Base-by-base conservation (phyloP, 2,888 invertebrate genomes). In the Augochlorella aurata region DNA sequence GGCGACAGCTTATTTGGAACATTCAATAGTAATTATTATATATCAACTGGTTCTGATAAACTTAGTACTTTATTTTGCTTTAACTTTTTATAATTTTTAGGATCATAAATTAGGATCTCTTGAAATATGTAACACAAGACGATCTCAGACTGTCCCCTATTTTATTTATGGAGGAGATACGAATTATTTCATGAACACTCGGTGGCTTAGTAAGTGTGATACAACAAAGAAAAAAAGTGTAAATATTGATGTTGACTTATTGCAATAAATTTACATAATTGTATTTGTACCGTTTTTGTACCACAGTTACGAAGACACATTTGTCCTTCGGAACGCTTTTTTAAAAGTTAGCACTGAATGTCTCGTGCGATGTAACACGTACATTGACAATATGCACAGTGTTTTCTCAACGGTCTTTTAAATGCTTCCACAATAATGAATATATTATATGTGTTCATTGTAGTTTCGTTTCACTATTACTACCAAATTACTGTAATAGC, bases 321-420 rank as follows among this genome's bases (percentile, higher is more conserved):
- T 21, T 16, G n/a, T n/a, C 12, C 29, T 74, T 72, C 47, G 47
- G 45, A 79, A 69, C 47, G 70, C 52, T 74, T 63, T 61, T 21
- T 50, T 47, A 21, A 68, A 68, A 71, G 61, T 50, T 69, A 50
- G 72, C 82, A 73, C 21, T 72, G 75, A 70, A 78, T 79, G 83
- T 77, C 44, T 38, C 72, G 65, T 58, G 72, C 69, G 45, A 44
- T 58, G 75, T 47, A 58, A 79, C 63, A 71, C 78, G 24, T 70
- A 74, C 29, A 68, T 47, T 73, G 49, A 61, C 70, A 68, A 45
- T 16, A 12, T 16, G 44, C 44, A 65, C 65, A 65, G 44, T 38
- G 65, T 65, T 65, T 44, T 65, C 44, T 65, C 65, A 18, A 44
- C 2, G 2, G 4, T n/a, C 12, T 5, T 12, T n/a, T 12, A 5